Conservation (phyloP, 1,140 invertebrate genomes). For the Drosophila simulans region DNA sequence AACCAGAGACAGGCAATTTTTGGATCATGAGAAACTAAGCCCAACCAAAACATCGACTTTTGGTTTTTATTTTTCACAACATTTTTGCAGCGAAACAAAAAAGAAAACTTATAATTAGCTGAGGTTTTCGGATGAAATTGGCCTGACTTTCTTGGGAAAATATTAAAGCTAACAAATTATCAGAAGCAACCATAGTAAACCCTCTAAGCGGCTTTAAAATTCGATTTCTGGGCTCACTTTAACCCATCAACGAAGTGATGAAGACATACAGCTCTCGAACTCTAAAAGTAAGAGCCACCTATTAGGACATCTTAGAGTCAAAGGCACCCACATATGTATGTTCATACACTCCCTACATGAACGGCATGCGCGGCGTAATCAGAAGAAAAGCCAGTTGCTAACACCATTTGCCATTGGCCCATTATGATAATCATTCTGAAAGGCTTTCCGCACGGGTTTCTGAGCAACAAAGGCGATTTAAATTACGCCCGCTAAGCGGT, state of each 20-base stretch:
- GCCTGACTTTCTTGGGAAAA: neutral
- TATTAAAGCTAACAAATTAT: neutral
- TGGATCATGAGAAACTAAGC: neutral
- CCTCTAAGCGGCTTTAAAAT: neutral
- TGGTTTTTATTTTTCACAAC: conserved; percentile 54
- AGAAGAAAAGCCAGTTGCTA: conserved; percentile 21
- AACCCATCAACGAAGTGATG: neutral
- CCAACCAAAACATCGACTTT: conserved; percentile 18
- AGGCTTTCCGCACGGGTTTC: conserved; percentile 67
- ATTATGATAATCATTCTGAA: conserved; percentile 73
- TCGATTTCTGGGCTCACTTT: no score
- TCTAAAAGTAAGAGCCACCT: neutral
- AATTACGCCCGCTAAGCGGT: conserved; percentile 77
- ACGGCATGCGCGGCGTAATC: conserved; percentile 3
- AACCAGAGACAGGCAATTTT: conserved; percentile 43
- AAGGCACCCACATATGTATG: neutral
- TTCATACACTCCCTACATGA: neutral
- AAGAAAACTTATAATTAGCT: conserved; percentile 8
- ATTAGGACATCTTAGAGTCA: neutral
- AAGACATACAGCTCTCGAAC: neutral
- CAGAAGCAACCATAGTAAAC: neutral
- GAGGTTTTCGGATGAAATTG: neutral
- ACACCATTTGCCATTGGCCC: conserved; percentile 58
- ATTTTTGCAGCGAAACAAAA: neutral
- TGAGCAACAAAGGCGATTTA: conserved; percentile 73